phyloP scores from a whole-genome alignment of 2,888 invertebrate species.

The Perithous albicinctus region DNA sequence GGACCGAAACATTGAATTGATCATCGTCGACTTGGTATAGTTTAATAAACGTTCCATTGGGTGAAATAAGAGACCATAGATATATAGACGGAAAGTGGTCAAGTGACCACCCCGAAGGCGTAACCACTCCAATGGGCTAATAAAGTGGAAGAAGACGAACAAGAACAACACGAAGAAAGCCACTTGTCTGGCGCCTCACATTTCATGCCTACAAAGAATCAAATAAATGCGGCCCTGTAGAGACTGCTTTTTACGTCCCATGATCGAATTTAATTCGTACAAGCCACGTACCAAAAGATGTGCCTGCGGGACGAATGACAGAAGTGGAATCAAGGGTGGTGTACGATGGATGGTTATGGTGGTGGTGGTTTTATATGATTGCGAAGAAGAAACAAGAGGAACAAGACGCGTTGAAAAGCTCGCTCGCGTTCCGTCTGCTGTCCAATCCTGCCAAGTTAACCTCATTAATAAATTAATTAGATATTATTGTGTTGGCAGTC shows the following conservation, averaged over 20 bases:
- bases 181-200: slow-evolving; percentile 33
- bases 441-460: slow-evolving; percentile 84
- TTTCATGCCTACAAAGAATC: neutral
- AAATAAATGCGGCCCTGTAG: slow-evolving; percentile 54
- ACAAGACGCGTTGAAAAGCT: slow-evolving; percentile 52
- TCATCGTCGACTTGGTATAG: slow-evolving; percentile 8
- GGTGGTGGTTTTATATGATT: slow-evolving; percentile 9
- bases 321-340: slow-evolving; percentile 41
- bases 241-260: no score
- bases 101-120: slow-evolving; percentile 53
- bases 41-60: slow-evolving; percentile 16
- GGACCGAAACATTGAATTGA: slow-evolving; percentile 22
- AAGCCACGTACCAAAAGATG: slow-evolving; percentile 62
- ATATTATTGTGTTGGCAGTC: slow-evolving; percentile 84
- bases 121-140: neutral
- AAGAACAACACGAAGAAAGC: neutral
- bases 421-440: slow-evolving; percentile 81
- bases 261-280: slow-evolving; percentile 81
- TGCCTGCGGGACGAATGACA: slow-evolving; percentile 19
- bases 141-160: neutral
- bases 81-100: slow-evolving; percentile 20
- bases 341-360: neutral
- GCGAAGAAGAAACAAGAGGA: slow-evolving; percentile 28
- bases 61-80: slow-evolving; percentile 11
- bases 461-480: slow-evolving; percentile 85